phyloP scores from a whole-genome alignment of 2,888 invertebrate genomes.

The Mylabris sibirica region DNA sequence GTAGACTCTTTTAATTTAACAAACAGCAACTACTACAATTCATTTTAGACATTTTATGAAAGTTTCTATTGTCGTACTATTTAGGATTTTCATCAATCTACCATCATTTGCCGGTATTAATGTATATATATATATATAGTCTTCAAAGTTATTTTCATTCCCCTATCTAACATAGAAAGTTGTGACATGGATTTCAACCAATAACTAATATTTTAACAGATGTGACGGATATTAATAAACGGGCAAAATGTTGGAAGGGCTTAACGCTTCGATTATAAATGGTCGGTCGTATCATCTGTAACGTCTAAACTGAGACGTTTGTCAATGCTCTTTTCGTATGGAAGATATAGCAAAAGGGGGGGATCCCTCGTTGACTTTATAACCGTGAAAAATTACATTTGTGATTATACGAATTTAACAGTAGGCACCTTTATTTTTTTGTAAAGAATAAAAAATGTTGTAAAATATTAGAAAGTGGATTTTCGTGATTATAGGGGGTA shows the following conservation, averaged over 20 bases:
- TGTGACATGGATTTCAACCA: slow-evolving; percentile 19
- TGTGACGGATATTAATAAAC: slow-evolving; percentile 36
- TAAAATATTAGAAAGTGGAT: neutral
- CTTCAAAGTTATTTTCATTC: slow-evolving; percentile 42
- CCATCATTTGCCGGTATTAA: neutral
- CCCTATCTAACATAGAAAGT: slow-evolving; percentile 12
- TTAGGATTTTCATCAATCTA: slow-evolving; percentile 2
- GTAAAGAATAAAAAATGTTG: neutral
- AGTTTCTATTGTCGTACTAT: slow-evolving; percentile 39
- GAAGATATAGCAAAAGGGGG: neutral
- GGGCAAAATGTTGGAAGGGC: slow-evolving; percentile 33
- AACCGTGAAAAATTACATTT: neutral
- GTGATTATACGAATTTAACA: neutral
- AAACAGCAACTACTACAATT: slow-evolving; percentile 51
- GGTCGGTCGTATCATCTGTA: slow-evolving; percentile 23
- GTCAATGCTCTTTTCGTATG: slow-evolving; percentile 17
- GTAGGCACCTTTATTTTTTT: neutral
- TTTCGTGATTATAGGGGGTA: neutral
- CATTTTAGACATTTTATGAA: slow-evolving; percentile 49
- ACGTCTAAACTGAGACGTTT: slow-evolving; percentile 28
- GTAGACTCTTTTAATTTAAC: slow-evolving; percentile 54
- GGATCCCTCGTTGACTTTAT: slow-evolving; percentile 12
- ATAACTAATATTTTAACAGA: slow-evolving; percentile 46
- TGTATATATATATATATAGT: slow-evolving; percentile 1
- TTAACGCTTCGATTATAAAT: slow-evolving; percentile 32